phyloP scores from a whole-genome alignment of 2,113 vertebrate genomes.

The Xiphias gladius region DNA sequence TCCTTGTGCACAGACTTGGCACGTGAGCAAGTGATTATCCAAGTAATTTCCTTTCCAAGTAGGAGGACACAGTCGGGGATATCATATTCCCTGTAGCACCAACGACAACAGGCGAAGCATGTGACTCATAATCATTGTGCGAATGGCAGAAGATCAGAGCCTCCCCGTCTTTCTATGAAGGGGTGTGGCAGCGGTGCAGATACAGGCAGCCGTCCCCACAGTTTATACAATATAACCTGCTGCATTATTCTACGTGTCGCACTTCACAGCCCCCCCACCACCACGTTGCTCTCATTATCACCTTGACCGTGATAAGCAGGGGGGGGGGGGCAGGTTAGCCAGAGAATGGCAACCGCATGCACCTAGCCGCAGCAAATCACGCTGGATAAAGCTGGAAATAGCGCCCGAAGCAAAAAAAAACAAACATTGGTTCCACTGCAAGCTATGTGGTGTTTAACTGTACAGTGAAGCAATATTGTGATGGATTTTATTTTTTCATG shows the following conservation, averaged over 20 bases:
- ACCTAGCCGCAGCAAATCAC: not conserved
- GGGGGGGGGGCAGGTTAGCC: not conserved
- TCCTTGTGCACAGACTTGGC: conserved; percentile 36
- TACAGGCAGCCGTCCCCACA: conserved; percentile 29
- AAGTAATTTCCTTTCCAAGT: not conserved
- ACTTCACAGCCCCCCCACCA: too few species aligned
- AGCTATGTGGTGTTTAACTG: not conserved
- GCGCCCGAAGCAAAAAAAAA: conserved; percentile 16
- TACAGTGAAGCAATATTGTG: not conserved
- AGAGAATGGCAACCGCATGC: not conserved
- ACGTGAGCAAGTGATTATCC: not conserved
- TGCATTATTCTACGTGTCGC: conserved; percentile 19
- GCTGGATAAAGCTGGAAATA: conserved; percentile 1
- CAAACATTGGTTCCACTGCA: not conserved
- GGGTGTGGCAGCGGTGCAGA: conserved; percentile 73
- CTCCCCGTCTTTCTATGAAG: conserved; percentile 49
- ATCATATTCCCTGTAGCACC: conserved; percentile 12
- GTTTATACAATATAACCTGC: not conserved
- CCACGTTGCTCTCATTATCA: not conserved
- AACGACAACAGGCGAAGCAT: conserved; percentile 3
- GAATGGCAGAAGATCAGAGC: not conserved
- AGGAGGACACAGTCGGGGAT: not conserved
- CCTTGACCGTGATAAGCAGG: not conserved
- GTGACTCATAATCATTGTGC: conserved; percentile 10
- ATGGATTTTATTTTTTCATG: not conserved